Base-by-base conservation (phyloP, 2,888 invertebrate genomes). In the Papilio elwesi region DNA sequence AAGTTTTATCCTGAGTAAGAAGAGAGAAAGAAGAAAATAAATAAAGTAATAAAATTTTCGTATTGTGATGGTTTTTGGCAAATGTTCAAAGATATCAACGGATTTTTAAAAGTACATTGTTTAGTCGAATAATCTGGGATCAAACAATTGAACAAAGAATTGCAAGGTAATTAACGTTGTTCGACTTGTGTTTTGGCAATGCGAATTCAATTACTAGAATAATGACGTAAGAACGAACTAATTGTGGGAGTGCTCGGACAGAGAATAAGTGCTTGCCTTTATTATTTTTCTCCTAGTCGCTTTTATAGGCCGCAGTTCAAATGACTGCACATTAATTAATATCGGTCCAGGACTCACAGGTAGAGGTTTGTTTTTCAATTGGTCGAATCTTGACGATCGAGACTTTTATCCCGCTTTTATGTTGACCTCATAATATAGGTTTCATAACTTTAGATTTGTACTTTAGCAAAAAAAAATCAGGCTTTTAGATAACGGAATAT, bases 251-350 rank as follows among this genome's bases (percentile, higher is more conserved):
- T 62, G 38, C 15, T 5, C 43, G n/a, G 59, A 62, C 59, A 62
- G 59, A 15, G 38, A 62, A 62, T 62, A 62, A 62, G 59, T 62
- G 43, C 11, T 62, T 62, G n/a, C 43, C 59, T 62, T 62, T 62
- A 59, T 43, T 43, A n/a, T 15, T 62, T 62, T 62, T 43, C 43
- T 62, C 43, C 15, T 43, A 43, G 43, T 62, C 43, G n/a, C 59
- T 62, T 43, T 62, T 62, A 43, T 43, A 3, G 43, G 15, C 59
- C 15, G 38, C 13, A n/a, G 59, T 62, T 62, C 43, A 62, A 62
- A 62, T 62, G 43, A 62, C 43, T 15, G 59, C 10, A 59, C 59
- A 62, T 62, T 62, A 43, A 62, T 62, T 43, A 62, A 62, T 62
- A 43, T 62, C 38, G 9, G 43, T 59, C 59, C 8, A 62, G 43